Percentiles rank a stretch among this genome's conserved stretches.
These are phyloP conservation scores for Bolborhynchus lineola DNA, from an alignment of 2,113 vertebrate species.

Conservation along the genomic window DNA sequence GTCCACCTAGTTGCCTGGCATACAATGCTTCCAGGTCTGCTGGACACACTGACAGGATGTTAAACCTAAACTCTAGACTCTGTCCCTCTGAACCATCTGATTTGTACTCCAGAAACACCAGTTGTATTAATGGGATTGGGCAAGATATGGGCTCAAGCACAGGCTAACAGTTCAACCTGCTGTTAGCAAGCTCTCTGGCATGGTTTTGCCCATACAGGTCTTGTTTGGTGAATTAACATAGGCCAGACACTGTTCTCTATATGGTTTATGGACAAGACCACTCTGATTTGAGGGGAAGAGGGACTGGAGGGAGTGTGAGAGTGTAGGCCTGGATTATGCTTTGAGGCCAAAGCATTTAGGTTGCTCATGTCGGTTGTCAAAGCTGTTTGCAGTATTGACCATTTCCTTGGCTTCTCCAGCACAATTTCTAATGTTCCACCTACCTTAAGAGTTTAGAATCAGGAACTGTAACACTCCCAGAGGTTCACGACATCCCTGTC, in stretches of 20 bases:
- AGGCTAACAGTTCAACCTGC: not conserved
- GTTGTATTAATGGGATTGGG: not conserved
- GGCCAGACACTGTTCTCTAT: not conserved
- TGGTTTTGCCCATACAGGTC: not conserved
- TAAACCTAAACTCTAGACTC: not conserved
- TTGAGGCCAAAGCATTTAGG: not conserved
- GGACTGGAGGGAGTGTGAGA: not conserved
- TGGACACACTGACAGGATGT: not conserved
- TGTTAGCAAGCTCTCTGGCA: not conserved
- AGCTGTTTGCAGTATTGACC: not conserved
- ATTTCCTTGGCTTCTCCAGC: not conserved
- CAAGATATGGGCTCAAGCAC: not conserved
- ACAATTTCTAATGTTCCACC: not conserved
- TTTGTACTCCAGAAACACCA: not conserved
- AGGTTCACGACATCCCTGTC: not conserved
- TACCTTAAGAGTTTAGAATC: not conserved
- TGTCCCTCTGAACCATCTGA: not conserved
- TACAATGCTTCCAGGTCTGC: not conserved
- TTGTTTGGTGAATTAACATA: not conserved
- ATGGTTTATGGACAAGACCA: not conserved
- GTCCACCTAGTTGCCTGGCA: not conserved
- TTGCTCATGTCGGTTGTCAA: not conserved
- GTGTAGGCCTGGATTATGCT: not conserved
- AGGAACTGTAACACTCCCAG: not conserved
- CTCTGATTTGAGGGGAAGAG: not conserved